Conservation (phyloP, 2,888 invertebrate species). For the Tiphia femorata region DNA sequence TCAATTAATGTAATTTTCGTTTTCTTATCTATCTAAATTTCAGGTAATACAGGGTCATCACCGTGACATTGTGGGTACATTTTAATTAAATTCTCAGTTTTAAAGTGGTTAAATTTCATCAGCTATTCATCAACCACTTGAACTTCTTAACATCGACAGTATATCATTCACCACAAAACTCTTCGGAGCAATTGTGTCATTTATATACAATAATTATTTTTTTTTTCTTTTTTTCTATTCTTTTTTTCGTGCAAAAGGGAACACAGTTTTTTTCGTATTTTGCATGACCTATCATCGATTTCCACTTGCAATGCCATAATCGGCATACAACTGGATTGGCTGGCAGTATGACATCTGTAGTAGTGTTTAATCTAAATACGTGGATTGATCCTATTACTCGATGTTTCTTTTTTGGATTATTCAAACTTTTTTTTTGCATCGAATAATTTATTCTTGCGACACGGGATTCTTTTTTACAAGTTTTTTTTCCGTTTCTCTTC, state of each 20-base stretch:
- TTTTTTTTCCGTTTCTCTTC: not conserved
- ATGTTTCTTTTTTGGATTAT: constrained; percentile 9
- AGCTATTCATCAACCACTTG: too few relatives aligned
- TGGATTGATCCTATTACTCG: constrained; percentile 30
- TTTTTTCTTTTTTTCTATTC: constrained; percentile 6
- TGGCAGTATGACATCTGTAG: constrained; percentile 42
- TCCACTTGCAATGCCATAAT: constrained; percentile 19
- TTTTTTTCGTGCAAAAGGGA: constrained; percentile 14
- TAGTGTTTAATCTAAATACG: constrained; percentile 41
- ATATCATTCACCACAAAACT: too few relatives aligned
- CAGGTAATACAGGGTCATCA: too few relatives aligned
- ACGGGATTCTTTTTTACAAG: too few relatives aligned
- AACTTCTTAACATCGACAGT: too few relatives aligned
- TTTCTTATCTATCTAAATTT: too few relatives aligned
- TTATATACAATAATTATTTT: constrained; percentile 22
- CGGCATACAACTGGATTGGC: constrained; percentile 24
- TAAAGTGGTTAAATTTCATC: too few relatives aligned
- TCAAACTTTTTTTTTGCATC: not conserved
- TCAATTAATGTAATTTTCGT: too few relatives aligned
- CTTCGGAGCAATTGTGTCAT: constrained; percentile 5
- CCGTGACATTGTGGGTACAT: too few relatives aligned
- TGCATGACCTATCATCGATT: too few relatives aligned
- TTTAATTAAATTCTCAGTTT: too few relatives aligned
- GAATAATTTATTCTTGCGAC: too few relatives aligned
- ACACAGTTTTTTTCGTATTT: constrained; percentile 33